Evolutionary conservation across 2,888 invertebrate genomes (phyloP).

Genomic region (Drosophila fungiperda): DNA sequence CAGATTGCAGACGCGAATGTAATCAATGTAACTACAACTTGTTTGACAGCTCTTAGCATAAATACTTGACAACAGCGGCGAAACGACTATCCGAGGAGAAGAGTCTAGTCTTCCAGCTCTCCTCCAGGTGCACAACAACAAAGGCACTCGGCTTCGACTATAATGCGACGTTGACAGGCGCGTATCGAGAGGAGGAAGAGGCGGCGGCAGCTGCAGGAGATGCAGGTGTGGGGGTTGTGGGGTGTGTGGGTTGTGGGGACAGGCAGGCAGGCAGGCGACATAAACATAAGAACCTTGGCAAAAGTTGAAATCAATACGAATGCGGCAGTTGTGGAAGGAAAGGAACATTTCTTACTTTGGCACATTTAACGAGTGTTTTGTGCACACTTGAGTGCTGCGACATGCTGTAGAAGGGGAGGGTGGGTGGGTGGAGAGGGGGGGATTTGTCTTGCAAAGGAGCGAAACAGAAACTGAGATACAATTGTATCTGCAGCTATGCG

Average conservation of each 20-base stretch:
- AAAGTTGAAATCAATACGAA: conserved; percentile 47
- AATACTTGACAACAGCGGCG: conserved; percentile 67
- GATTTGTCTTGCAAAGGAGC: neutral
- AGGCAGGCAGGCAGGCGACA: conserved; percentile 55
- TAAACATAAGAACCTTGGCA: conserved; percentile 52
- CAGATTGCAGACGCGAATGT: conserved; percentile 52
- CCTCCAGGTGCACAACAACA: neutral
- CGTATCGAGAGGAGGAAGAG: neutral
- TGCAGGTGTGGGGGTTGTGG: conserved; percentile 12
- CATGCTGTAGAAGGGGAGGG: neutral
- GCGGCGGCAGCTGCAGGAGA: neutral
- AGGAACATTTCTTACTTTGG: conserved; percentile 73
- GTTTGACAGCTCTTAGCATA: conserved; percentile 81
- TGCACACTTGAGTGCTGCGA: conserved; percentile 63
- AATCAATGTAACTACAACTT: conserved; percentile 80
- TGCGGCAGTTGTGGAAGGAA: conserved; percentile 28
- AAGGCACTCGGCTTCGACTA: conserved; percentile 1
- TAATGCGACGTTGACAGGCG: conserved; percentile 52
- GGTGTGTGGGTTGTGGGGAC: too few relatives aligned
- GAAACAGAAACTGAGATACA: conserved; percentile 48
- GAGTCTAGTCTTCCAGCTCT: conserved; percentile 18
- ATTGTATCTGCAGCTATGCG: conserved; percentile 54
- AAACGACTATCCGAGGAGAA: conserved; percentile 21
- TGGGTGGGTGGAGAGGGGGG: neutral
- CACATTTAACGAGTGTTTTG: conserved; percentile 80